Conservation (phyloP, 2,113 vertebrate species). For the Epinephelus moara region DNA sequence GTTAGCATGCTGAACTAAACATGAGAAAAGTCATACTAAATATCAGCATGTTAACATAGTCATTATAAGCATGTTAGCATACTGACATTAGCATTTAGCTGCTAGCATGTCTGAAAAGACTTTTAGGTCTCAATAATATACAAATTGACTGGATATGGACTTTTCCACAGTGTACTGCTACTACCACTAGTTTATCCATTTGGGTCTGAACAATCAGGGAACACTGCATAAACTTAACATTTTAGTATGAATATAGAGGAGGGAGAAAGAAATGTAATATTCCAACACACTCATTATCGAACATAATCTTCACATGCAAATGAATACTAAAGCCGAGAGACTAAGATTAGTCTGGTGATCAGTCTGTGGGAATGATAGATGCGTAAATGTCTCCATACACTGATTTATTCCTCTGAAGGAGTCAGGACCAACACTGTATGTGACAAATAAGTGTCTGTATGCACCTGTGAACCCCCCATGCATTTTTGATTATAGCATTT, state of each 20-base stretch:
- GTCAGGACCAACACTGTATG: constrained; percentile 47
- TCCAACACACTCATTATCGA: constrained; percentile 16
- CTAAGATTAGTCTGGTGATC: constrained; percentile 32
- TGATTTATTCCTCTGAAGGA: constrained; percentile 65
- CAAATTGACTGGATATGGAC: neutral
- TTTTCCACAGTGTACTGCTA: neutral
- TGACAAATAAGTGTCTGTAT: constrained; percentile 62
- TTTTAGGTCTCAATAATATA: neutral
- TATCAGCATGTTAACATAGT: neutral
- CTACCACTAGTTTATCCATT: neutral
- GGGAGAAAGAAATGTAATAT: neutral
- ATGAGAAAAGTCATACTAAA: too few relatives aligned
- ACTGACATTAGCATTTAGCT: neutral
- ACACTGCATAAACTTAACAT: neutral
- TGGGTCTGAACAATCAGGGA: neutral
- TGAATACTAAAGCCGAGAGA: neutral
- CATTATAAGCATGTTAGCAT: neutral
- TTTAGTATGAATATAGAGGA: neutral
- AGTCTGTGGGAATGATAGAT: constrained; percentile 68
- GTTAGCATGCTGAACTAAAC: neutral
- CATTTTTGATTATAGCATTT: constrained; percentile 73
- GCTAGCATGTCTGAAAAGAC: neutral
- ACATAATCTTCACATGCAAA: constrained; percentile 37
- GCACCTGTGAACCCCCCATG: constrained; percentile 52
- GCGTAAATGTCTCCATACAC: constrained; percentile 35